A percentile compares a stretch with the other conserved stretches of the same genome.
phyloP scores from a whole-genome alignment of 2,797 vertebrate genomes.

The Pristis pectinata region DNA sequence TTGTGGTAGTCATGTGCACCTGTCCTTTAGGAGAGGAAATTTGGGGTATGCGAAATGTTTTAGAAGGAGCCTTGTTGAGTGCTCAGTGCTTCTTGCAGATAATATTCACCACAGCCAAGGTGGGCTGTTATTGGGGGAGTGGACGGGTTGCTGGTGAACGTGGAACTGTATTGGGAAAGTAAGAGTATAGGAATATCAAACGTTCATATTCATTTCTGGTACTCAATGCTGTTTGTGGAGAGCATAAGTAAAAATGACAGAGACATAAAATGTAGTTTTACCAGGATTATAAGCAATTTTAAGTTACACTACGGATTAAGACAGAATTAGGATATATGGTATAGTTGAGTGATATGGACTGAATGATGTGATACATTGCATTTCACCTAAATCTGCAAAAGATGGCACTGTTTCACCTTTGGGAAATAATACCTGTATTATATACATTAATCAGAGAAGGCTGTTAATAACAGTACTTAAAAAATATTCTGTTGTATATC shows the following conservation, averaged over 20 bases:
- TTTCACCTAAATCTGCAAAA: background rate
- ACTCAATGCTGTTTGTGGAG: background rate
- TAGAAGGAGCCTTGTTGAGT: no score
- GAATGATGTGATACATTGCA: background rate
- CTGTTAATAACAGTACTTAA: background rate
- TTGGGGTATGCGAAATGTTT: no score
- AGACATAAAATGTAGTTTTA: background rate
- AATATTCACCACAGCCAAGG: no score
- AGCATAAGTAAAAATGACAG: background rate
- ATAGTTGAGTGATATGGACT: background rate
- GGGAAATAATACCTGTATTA: background rate
- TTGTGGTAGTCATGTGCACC: no score
- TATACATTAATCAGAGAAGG: background rate
- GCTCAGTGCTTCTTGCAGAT: no score
- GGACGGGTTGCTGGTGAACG: background rate
- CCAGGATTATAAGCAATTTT: background rate
- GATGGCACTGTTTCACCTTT: slow-evolving; percentile 27
- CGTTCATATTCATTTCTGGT: background rate
- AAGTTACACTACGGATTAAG: background rate
- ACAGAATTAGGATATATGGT: background rate
- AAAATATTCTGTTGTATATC: background rate
- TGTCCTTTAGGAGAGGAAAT: no score
- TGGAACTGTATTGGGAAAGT: background rate
- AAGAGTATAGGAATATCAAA: background rate
- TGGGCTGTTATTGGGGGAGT: no score